Evolutionary conservation across 2,888 invertebrate species (phyloP).

Genomic region (Drosophila nigritarsus): DNA sequence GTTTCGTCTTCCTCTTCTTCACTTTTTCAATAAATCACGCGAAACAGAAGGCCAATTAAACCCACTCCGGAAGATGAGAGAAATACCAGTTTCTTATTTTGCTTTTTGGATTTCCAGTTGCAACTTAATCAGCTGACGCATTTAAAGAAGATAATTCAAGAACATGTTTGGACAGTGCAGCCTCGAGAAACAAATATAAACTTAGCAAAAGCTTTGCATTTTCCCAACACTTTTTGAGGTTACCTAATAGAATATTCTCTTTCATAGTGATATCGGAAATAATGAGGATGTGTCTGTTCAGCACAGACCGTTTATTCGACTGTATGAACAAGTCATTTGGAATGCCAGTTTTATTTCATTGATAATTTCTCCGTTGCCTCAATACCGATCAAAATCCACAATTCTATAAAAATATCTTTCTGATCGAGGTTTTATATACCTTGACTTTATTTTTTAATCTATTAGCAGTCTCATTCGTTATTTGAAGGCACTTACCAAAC

Average conservation of each 20-base stretch:
- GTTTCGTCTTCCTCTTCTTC: slow-evolving; percentile 37
- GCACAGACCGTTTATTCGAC: neutral
- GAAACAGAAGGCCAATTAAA: slow-evolving; percentile 72
- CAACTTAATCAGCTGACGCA: slow-evolving; percentile 46
- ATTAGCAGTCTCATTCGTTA: neutral
- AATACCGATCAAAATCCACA: neutral
- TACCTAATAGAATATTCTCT: neutral
- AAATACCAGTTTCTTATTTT: slow-evolving; percentile 15
- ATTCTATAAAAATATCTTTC: neutral
- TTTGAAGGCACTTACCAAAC: neutral
- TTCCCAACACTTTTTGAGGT: neutral
- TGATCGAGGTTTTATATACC: neutral
- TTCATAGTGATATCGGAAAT: neutral
- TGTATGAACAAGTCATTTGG: neutral
- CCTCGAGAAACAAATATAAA: neutral
- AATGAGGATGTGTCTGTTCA: neutral
- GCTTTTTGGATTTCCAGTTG: slow-evolving; percentile 29
- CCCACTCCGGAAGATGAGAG: slow-evolving; percentile 30
- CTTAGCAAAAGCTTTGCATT: neutral
- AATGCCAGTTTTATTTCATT: neutral
- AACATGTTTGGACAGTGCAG: neutral
- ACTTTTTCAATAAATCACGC: slow-evolving; percentile 75
- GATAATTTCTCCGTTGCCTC: neutral
- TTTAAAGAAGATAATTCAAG: neutral
- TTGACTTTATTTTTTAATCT: neutral